Evolutionary conservation across 2,797 vertebrate genomes (phyloP), one percentile per base, ranked within the genome.

Genomic region (Diplodus sargus): DNA sequence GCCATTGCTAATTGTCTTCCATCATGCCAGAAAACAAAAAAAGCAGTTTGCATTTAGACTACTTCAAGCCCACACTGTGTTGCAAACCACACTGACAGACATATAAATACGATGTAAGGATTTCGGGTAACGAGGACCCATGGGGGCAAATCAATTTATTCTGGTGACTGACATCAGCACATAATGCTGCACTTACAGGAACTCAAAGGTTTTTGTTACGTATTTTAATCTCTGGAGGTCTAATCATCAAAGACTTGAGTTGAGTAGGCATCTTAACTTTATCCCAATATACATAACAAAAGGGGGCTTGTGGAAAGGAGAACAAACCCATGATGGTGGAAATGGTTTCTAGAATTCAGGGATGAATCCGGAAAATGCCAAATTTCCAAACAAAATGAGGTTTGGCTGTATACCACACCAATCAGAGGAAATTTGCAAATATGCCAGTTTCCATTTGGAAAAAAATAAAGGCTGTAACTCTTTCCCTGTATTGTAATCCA

Each of bases 331-430:
- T 28, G 16, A 59, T 52, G 30, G 28, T 22, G 18, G 34, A 60
- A 28, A 60, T 65, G 23, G 30, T 25, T 78, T 22, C n/a, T 53
- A 4, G 58, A 15, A 56, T 15, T 15, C 70, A 67, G 62, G n/a
- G 11, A 65, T n/a, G 12, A 76, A 74, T 47, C 56, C 66, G 5
- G 25, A 57, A 34, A 65, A 39, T 56, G 59, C 20, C 17, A 62
- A 60, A 54, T 45, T 60, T 52, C 23, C 22, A 62, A 14, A 58
- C 18, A 69, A 58, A 76, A 64, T 39, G 1, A 25, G 23, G 22
- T 56, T 74, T 74, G 65, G 64, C 64, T 66, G 11, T 22, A 14
- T 39, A 62, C 39, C 43, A 47, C 56, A 52, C 70, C 56, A 67
- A 65, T 73, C 23, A 52, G 15, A 65, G 14, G 20, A 3, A 0